Base-by-base conservation (phyloP, 1,140 invertebrate genomes). In the Heliconius hermathena region DNA sequence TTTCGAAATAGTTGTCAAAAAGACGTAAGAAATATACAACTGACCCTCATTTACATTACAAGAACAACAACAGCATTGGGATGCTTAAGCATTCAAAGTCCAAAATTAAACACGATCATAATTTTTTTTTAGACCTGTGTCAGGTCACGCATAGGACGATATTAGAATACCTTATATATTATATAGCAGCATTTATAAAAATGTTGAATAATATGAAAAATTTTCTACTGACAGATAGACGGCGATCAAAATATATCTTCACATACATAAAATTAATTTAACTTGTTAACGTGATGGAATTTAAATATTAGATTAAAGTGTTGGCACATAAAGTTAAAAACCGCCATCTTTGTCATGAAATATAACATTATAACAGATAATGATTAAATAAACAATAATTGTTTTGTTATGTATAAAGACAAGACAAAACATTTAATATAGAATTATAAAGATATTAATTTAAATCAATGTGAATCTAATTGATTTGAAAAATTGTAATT, bases 81-180 rank as follows among this genome's bases (percentile, higher is more conserved):
- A 73, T 76, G 74, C 78, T 80, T 80, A 80, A 80, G 74, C 79
- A 73, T 26, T 76, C 74, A 29, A 80, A n/a, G 66, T 76, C 72
- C 76, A 57, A 72, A 46, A 73, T 76, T 29, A 80, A 72, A 72
- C 76, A 72, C 46, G 60, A 54, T 71, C 13, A 76, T 80, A 76
- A 73, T 73, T 80, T 81, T 71, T 71, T 86, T 86, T 84, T 81
- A 71, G 86, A 87, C 86, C 86, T 85, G 81, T 66, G 75, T 85
- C 86, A 87, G 85, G 86, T 87, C 86, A 72, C 82, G 77, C 71
- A 77, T 85, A 85, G 86, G 86, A 86, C 83, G 82, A 84, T 75
- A 71, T 78, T 70, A 72, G 26, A 46, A 66, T 79, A 66, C 26
- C 72, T 36, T 79, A 66, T 79, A 66, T 29, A 66, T 26, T 26